These are phyloP conservation scores for Paragorgia papillata DNA, from an alignment of 92 coral and sea anemone species.

Conservation along the genomic window DNA sequence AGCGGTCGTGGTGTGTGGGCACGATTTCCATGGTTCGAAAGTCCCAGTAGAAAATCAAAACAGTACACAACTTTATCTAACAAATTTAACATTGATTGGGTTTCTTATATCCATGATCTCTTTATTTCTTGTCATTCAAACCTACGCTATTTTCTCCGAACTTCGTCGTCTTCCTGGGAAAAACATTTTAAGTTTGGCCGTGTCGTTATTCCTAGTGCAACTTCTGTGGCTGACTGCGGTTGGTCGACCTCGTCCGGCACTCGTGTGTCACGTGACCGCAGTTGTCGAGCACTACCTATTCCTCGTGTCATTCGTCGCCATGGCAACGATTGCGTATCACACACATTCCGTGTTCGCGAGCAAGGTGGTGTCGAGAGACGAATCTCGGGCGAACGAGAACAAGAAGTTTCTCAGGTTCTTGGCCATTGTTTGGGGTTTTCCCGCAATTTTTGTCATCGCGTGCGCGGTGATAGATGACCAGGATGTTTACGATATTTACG, in stretches of 20 bases:
- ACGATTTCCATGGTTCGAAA: too few relatives aligned
- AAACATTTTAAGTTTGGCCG: slow-evolving; percentile 16
- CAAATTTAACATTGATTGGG: slow-evolving; percentile 2
- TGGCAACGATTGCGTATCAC: slow-evolving; percentile 18
- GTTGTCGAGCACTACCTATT: neutral
- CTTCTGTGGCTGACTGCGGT: slow-evolving; percentile 1
- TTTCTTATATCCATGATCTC: neutral
- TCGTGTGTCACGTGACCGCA: neutral
- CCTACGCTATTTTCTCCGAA: slow-evolving; percentile 14
- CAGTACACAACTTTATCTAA: neutral
- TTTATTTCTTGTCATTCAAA: slow-evolving; percentile 16
- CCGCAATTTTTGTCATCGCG: slow-evolving; percentile 1
- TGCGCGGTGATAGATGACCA: slow-evolving; percentile 6
- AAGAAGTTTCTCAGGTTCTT: neutral
- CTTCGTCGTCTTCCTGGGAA: slow-evolving; percentile 29
- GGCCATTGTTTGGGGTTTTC: slow-evolving; percentile 3
- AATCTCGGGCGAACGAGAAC: neutral
- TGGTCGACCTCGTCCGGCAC: neutral
- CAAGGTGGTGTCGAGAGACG: neutral
- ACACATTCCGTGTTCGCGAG: neutral
- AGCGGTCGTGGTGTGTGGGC: too few relatives aligned
- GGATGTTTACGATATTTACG: neutral
- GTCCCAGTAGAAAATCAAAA: neutral
- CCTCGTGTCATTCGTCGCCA: slow-evolving; percentile 39
- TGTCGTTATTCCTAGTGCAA: slow-evolving; percentile 7